phyloP scores from a whole-genome alignment of 2,113 vertebrate species.

The Nesoenas mayeri region DNA sequence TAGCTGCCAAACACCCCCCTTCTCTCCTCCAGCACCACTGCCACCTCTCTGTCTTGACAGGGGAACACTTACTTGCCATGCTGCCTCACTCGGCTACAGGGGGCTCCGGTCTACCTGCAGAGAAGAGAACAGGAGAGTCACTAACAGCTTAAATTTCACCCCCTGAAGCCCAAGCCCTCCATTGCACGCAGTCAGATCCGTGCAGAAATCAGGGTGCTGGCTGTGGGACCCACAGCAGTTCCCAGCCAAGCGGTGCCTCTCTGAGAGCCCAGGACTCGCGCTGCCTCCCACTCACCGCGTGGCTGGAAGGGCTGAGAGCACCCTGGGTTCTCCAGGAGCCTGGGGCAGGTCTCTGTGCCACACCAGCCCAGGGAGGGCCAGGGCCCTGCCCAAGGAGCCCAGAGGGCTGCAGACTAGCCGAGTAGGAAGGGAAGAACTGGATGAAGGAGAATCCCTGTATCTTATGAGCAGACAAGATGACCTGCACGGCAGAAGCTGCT shows the following conservation, averaged over 20 bases:
- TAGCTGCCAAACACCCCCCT: background rate
- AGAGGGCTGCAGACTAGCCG: background rate
- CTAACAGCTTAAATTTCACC: background rate
- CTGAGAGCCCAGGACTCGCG: background rate
- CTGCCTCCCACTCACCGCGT: background rate
- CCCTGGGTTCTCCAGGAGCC: background rate
- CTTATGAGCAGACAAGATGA: background rate
- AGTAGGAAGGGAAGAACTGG: background rate
- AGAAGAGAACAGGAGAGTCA: conserved; percentile 57
- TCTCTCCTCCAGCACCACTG: background rate
- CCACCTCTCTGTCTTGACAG: background rate
- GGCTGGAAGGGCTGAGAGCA: background rate
- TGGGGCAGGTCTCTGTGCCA: background rate
- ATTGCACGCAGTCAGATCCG: background rate
- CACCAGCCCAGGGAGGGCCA: background rate
- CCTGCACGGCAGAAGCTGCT: background rate
- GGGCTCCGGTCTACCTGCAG: conserved; percentile 64
- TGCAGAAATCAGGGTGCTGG: background rate
- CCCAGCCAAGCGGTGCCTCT: background rate
- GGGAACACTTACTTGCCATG: conserved; percentile 77
- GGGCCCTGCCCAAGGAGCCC: background rate
- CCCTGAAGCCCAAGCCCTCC: background rate
- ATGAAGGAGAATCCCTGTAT: background rate
- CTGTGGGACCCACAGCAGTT: rapidly evolving
- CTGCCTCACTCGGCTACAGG: conserved; percentile 12